Percentiles rank a stretch among this genome's conserved stretches.
phyloP scores from a whole-genome alignment of 2,113 vertebrate species.

The Chlorodrepanis virens region DNA sequence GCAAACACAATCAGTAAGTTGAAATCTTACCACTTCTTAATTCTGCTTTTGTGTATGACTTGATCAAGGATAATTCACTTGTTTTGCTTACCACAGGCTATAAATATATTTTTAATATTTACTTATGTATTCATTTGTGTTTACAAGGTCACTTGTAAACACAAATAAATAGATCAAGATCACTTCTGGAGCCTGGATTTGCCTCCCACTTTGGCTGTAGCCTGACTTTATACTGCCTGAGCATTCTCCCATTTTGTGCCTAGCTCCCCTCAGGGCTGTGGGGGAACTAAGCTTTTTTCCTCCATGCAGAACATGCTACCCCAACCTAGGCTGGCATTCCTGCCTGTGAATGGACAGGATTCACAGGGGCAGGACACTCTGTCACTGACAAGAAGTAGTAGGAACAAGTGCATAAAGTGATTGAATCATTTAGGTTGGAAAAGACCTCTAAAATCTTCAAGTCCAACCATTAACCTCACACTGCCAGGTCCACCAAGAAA shows the following conservation, averaged over 20 bases:
- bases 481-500: not conserved
- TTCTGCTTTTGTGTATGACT: not conserved
- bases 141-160: not conserved
- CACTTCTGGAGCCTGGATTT: not conserved
- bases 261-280: not conserved
- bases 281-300: not conserved
- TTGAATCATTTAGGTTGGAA: not conserved
- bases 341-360: not conserved
- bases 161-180: no score
- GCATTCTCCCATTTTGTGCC: not conserved
- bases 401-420: not conserved
- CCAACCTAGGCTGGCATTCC: not conserved
- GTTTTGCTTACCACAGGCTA: not conserved
- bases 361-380: not conserved
- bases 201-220: not conserved
- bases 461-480: not conserved
- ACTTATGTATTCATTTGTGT: not conserved
- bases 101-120: not conserved
- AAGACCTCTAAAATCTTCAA: not conserved
- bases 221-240: not conserved
- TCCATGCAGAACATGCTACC: fast-evolving
- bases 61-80: not conserved
- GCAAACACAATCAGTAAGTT: not conserved
- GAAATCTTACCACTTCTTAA: not conserved
- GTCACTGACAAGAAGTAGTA: not conserved